A percentile compares a stretch with the other conserved stretches of the same genome.
Conservation (phyloP, 2,888 invertebrate genomes). For the Tanytarsus gracilentus region DNA sequence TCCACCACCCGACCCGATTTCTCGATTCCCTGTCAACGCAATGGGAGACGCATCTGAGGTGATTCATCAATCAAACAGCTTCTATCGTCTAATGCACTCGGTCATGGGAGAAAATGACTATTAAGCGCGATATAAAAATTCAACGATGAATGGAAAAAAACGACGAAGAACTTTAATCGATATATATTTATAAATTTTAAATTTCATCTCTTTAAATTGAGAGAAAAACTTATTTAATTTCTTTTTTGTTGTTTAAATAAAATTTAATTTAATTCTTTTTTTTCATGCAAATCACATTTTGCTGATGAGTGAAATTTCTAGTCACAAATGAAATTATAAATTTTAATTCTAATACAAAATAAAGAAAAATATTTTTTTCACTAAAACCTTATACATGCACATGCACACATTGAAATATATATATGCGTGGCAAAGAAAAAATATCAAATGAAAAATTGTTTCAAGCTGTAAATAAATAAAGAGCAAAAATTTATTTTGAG, state of each 20-base stretch:
- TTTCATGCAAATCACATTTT: neutral
- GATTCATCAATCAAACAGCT: constrained; percentile 86
- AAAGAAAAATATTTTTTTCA: too few species aligned
- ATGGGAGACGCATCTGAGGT: constrained; percentile 62
- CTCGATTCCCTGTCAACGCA: constrained; percentile 52
- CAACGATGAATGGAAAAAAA: neutral
- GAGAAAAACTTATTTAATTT: neutral
- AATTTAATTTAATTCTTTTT: neutral
- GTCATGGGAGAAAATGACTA: constrained; percentile 70
- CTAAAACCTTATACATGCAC: too few species aligned
- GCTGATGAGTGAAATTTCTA: constrained; percentile 9
- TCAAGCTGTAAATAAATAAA: neutral
- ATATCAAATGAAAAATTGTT: neutral
- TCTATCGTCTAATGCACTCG: constrained; percentile 86
- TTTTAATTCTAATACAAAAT: too few species aligned
- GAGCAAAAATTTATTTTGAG: neutral
- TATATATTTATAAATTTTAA: neutral
- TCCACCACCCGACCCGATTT: constrained; percentile 39
- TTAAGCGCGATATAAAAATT: constrained; percentile 36
- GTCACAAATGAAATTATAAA: too few species aligned
- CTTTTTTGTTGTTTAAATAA: neutral
- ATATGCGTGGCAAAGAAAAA: too few species aligned
- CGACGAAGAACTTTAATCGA: neutral
- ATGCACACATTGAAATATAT: too few species aligned
- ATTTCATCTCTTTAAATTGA: too few species aligned